Evolutionary conservation across 2,797 vertebrate species (phyloP).

Genomic region (Lindbergichthys nudifrons): DNA sequence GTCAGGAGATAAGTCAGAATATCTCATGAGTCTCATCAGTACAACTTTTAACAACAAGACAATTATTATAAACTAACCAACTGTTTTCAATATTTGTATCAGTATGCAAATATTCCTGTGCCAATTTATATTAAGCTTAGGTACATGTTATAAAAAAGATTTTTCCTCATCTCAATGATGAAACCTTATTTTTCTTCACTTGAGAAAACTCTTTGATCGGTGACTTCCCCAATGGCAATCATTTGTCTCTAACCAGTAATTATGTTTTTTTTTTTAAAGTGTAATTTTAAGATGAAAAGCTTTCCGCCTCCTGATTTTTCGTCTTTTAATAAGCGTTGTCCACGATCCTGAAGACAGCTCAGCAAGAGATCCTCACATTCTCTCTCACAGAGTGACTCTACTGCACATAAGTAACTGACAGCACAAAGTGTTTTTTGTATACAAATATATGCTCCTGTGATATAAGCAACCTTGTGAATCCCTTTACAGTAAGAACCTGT

Average conservation of each 20-base stretch:
- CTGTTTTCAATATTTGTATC: neutral
- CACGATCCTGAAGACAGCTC: constrained; percentile 18
- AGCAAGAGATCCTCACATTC: constrained; percentile 20
- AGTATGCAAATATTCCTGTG: neutral
- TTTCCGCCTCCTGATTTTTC: constrained; percentile 1
- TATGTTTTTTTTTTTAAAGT: constrained; percentile 15
- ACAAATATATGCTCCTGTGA: constrained; percentile 10
- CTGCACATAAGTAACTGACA: constrained; percentile 19
- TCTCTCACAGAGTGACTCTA: too few species aligned
- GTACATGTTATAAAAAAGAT: neutral
- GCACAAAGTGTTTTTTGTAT: constrained; percentile 11
- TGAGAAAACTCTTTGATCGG: constrained; percentile 28
- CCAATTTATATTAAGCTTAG: neutral
- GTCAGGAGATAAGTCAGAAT: neutral
- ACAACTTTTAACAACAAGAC: neutral
- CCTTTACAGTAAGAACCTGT: constrained; percentile 22
- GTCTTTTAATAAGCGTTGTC: neutral
- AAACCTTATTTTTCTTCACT: constrained; percentile 11
- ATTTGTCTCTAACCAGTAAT: constrained; percentile 40
- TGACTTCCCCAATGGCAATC: constrained; percentile 12
- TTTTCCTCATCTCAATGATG: neutral
- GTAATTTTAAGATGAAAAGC: constrained; percentile 46
- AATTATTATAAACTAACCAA: neutral
- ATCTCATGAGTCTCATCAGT: neutral
- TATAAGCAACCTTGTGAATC: constrained; percentile 19